A percentile compares a stretch with the other conserved stretches of the same genome.
phyloP scores from a whole-genome alignment of 2,113 vertebrate species.

The Lepus timidus region DNA sequence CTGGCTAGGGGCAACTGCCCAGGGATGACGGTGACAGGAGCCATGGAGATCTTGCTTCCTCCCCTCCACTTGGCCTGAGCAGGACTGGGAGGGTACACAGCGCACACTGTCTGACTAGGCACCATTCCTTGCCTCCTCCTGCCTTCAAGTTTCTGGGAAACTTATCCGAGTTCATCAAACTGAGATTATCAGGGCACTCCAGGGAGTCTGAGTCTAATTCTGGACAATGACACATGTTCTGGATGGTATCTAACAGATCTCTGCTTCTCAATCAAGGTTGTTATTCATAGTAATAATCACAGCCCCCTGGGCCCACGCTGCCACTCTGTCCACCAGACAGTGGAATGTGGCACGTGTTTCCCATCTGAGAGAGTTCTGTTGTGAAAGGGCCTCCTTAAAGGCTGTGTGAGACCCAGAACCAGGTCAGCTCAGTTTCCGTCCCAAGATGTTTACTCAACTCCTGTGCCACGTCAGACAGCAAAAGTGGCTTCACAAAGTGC shows the following conservation, averaged over 20 bases:
- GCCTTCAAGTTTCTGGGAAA: slow-evolving; percentile 33
- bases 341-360: background rate
- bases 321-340: background rate
- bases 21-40: background rate
- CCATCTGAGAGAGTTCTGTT: slow-evolving; percentile 21
- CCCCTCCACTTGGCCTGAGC: background rate
- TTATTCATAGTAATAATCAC: slow-evolving; percentile 65
- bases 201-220: slow-evolving; percentile 64
- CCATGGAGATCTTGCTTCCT: background rate
- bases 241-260: slow-evolving; percentile 56
- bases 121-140: slow-evolving; percentile 35
- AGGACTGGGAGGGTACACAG: background rate
- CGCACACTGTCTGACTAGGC: background rate
- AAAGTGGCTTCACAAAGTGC: background rate
- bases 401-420: background rate
- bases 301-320: background rate
- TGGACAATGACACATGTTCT: slow-evolving; percentile 48
- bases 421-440: background rate
- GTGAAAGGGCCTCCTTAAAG: slow-evolving; percentile 5
- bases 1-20: background rate
- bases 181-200: slow-evolving; percentile 57
- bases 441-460: background rate
- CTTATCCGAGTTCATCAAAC: slow-evolving; percentile 66
- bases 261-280: slow-evolving; percentile 66
- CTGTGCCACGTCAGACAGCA: background rate